phyloP scores from a whole-genome alignment of 1,140 invertebrate species.

The Hycleus phaleratus region DNA sequence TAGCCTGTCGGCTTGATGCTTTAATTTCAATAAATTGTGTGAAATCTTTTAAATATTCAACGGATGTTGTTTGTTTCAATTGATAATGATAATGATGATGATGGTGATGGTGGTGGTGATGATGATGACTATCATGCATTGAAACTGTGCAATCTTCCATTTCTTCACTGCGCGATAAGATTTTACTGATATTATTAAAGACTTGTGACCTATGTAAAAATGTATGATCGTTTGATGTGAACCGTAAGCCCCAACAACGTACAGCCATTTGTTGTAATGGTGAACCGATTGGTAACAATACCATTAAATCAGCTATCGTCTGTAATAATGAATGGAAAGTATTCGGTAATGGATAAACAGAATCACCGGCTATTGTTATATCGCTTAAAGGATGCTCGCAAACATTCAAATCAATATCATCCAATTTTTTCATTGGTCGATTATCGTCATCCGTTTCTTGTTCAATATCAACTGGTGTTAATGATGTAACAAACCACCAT shows the following conservation, averaged over 20 bases:
- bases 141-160: slow-evolving; percentile 50
- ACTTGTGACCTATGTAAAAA: slow-evolving; percentile 74
- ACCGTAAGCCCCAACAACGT: slow-evolving; percentile 86
- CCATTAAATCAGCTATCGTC: slow-evolving; percentile 87
- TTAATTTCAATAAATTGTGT: slow-evolving; percentile 71
- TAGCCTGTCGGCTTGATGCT: slow-evolving; percentile 86
- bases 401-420: slow-evolving; percentile 50
- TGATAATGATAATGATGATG: slow-evolving; percentile 28
- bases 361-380: slow-evolving; percentile 69
- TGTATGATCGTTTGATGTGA: slow-evolving; percentile 79
- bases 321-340: slow-evolving; percentile 85
- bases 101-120: too few relatives aligned
- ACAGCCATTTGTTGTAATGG: slow-evolving; percentile 87
- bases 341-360: slow-evolving; percentile 68
- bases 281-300: slow-evolving; percentile 79
- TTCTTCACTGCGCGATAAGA: slow-evolving; percentile 87
- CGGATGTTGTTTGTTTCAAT: slow-evolving; percentile 41
- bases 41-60: slow-evolving; percentile 65
- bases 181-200: slow-evolving; percentile 94
- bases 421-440: slow-evolving; percentile 43
- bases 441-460: slow-evolving; percentile 46
- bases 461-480: slow-evolving; percentile 50
- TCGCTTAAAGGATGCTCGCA: slow-evolving; percentile 79
- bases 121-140: slow-evolving; percentile 54
- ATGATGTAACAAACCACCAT: slow-evolving; percentile 87